Evolutionary conservation across 2,797 vertebrate genomes (phyloP), one percentile per base, ranked within the genome.

Genomic region (Threskiornis aethiopicus): DNA sequence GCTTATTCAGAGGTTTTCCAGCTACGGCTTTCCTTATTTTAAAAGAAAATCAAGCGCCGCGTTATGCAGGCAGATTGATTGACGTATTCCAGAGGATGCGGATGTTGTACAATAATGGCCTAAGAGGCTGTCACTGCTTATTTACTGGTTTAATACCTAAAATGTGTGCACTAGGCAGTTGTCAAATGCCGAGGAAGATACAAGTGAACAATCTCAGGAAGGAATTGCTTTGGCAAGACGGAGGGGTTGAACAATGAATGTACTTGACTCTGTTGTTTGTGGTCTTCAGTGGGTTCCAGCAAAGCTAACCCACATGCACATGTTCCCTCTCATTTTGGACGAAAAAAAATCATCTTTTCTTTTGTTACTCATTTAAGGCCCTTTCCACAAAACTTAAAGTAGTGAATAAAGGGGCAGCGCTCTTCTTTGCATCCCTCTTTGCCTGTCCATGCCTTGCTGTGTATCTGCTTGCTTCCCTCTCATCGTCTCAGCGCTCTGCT

Each of bases 61-160:
- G 3, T 80, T 76, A 47, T 90, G 70, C 66, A 62, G 82, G 72
- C 31, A 69, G 82, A 69, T 66, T 2, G 37, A 93, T 14, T 92
- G 94, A 76, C 19, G 0, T 92, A 33, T 93, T 96, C 85, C 83
- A 95, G 95, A 82, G 72, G 66, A 91, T 46, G 58, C 19, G 21
- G 58, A 26, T 94, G 82, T 84, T 95, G 82, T 90, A 49, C 55
- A 88, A 21, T 70, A 83, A 77, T 81, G 87, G 51, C 66, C 76
- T 86, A 70, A 91, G 79, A 95, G 81, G 76, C 84, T 91, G 79
- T 81, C 72, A 62, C 59, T 96, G 84, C 44, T 85, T 85, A 78
- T 94, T 96, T 96, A 90, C 70, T 81, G 62, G 44, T 79, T 57
- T 94, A 82, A 75, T 70, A 93, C 77, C 70, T 81, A 67, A 94